Conservation (phyloP, 2,113 vertebrate species). For the Pachypanchax playfairii region DNA sequence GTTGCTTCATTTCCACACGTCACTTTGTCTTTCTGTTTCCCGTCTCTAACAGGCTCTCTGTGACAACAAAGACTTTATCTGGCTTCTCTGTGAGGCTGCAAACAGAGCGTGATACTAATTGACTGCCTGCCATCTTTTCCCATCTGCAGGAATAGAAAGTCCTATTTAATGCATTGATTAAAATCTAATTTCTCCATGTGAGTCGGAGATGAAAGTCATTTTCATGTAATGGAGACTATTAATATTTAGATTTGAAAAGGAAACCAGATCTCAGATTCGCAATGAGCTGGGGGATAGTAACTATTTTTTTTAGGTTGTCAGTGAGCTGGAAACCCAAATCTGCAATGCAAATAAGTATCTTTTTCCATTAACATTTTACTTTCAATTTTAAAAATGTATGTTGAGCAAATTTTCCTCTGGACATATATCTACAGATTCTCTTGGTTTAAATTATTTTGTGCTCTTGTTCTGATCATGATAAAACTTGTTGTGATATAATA, state of each 20-base stretch:
- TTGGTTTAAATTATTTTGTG: not conserved
- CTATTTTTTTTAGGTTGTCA: constrained; percentile 51
- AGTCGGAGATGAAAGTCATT: constrained; percentile 77
- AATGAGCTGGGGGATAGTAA: constrained; percentile 67
- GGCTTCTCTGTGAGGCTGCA: constrained; percentile 39
- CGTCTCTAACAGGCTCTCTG: constrained; percentile 26
- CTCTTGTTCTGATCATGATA: not conserved
- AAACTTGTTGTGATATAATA: too few relatives aligned
- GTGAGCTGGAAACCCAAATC: constrained; percentile 49
- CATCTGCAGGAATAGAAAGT: constrained; percentile 70
- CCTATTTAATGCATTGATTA: constrained; percentile 78
- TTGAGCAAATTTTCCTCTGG: constrained; percentile 9
- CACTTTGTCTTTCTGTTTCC: constrained; percentile 42
- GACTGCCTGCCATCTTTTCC: constrained; percentile 60
- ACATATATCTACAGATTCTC: not conserved
- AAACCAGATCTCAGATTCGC: constrained; percentile 64
- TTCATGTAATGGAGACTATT: constrained; percentile 79
- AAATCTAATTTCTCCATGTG: constrained; percentile 74
- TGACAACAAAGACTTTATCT: constrained; percentile 59
- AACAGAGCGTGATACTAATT: constrained; percentile 64
- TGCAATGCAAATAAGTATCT: constrained; percentile 48
- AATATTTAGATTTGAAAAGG: constrained; percentile 75
- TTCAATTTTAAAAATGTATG: constrained; percentile 18
- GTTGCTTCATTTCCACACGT: constrained; percentile 14
- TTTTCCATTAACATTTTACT: constrained; percentile 26